Conservation (phyloP, 2,797 vertebrate genomes). For the Bradypus variegatus region DNA sequence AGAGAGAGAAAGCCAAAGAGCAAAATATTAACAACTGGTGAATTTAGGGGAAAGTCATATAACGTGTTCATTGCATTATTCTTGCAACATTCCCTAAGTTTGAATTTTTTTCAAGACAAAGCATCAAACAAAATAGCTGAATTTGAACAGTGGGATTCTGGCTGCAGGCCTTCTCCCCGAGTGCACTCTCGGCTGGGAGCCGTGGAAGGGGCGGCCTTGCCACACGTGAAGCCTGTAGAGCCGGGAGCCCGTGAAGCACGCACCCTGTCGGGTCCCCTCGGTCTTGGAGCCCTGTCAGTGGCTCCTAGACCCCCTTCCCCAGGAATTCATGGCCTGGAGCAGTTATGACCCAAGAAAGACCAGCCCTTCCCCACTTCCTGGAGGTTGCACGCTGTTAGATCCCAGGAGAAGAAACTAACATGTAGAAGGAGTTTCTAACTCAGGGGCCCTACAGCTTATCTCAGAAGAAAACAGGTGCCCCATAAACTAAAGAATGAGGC, state of each 20-base stretch:
- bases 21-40: background rate
- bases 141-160: background rate
- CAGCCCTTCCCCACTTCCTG: background rate
- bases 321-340: background rate
- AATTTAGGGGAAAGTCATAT: background rate
- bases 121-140: background rate
- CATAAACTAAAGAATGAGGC: too few species aligned
- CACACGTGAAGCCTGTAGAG: too few species aligned
- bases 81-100: background rate
- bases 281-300: background rate
- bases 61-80: background rate
- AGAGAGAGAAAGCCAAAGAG: background rate
- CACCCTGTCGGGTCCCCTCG: background rate
- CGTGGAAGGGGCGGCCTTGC: too few species aligned
- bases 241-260: too few species aligned
- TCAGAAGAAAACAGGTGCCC: too few species aligned
- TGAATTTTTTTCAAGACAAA: background rate
- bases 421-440: too few species aligned
- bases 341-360: background rate
- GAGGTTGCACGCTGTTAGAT: rapidly evolving
- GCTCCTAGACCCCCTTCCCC: background rate
- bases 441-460: too few species aligned
- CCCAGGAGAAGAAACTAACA: too few species aligned
- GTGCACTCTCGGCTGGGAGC: too few species aligned
- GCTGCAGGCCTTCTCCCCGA: background rate